Evolutionary conservation across 2,113 vertebrate species (phyloP), one percentile per base, ranked within the genome.

Genomic region (Protobothrops mucrosquamatus): DNA sequence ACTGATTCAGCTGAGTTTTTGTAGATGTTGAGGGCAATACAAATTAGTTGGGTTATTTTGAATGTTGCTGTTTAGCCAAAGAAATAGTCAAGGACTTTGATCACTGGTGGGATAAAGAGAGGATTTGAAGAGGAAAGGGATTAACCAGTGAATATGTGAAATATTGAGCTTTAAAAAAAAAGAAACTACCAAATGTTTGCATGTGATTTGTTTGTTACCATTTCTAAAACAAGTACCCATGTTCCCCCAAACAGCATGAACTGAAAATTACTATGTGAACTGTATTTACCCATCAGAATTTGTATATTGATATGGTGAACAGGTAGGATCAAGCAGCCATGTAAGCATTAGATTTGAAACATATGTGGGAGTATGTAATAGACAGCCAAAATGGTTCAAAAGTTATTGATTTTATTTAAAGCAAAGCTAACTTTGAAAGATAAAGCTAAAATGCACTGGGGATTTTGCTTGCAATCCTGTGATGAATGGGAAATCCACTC

Each of bases 401-500:
- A 96, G 92, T 96, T 96, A 97, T 96, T 96, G 97, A 97, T 97
- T 90, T 87, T 89, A 26, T 23, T n/a, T 54, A 26, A 59, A 96
- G 93, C 91, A 95, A 95, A 95, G 94, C 96, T 95, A 97, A 96
- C 97, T 96, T 97, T 97, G 96, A 97, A 97, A 93, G 94, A 90
- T 69, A 95, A 95, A 94, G 95, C 93, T 87, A 95, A 95, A 97
- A 96, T 95, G 87, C 97, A 95, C 97, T 69, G 1, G 97, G 96
- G 96, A 96, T 93, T 97, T 96, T 96, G 92, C 92, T 94, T 96
- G 97, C 93, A 94, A 97, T 95, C 96, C 89, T 97, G 95, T 97
- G 96, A 97, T 97, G 96, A 97, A 97, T 97, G 96, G 96, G 96
- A 97, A 97, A 97, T 97, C 97, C 96, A 96, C 95, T 97, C 96